Evolutionary conservation across 2,113 vertebrate genomes (phyloP), one percentile per base, ranked within the genome.

Genomic region (Pantherophis guttatus): DNA sequence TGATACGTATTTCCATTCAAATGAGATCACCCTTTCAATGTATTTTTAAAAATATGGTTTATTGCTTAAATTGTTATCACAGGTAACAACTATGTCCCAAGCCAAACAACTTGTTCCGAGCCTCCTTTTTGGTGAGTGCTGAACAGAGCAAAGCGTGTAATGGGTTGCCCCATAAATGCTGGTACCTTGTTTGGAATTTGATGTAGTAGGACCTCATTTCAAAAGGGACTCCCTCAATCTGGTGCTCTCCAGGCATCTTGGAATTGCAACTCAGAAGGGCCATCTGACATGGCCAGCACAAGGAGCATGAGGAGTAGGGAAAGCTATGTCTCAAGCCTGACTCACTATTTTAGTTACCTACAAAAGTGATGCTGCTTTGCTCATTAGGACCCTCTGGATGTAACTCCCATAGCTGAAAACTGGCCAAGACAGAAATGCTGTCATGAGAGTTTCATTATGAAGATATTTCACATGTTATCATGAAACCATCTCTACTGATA

Each of bases 31-130:
- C 96, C 96, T 97, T 97, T 97, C 97, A 97, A 97, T 97, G 95
- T 97, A 96, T 96, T 95, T 98, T 90, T 98, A 98, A 97, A 98
- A 98, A 98, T 97, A 89, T 97, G 96, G 96, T 98, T 90, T 98
- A 98, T 98, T 98, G 98, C 98, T 98, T 97, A 97, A 97, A 97
- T 97, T 97, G 96, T 89, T 94, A 96, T 97, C 94, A 95, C 97
- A 98, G 97, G 97, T 97, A 96, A 92, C 93, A 96, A 97, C 95
- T 95, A 94, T 96, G 50, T 93, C 95, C 94, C 95, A 97, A 96
- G 95, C 96, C 95, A 97, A 48, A 94, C 48, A 53, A 92, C 96
- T 95, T 95, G 95, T 96, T 95, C 91, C 88, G 92, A 95, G 94
- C 94, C 53, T 95, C 13, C 33, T 96, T 94, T 29, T n/a, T 21